Conservation (phyloP, 2,797 vertebrate genomes). For the Cossypha caffra region DNA sequence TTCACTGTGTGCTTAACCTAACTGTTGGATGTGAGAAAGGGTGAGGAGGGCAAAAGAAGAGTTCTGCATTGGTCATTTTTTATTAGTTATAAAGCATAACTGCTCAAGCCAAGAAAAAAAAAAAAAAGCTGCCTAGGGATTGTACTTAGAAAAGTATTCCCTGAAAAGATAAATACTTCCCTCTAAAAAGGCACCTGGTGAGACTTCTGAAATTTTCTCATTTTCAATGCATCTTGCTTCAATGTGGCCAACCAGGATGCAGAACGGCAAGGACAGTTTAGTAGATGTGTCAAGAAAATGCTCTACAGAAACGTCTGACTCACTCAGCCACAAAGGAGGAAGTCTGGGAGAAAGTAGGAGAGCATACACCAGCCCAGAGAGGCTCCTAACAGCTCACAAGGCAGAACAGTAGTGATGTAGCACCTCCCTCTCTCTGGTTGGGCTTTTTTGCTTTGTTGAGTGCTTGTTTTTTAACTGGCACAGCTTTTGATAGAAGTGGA, state of each 20-base stretch:
- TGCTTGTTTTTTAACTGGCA: background rate
- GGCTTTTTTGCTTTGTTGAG: background rate
- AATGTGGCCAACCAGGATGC: background rate
- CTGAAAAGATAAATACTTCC: background rate
- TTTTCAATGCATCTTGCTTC: background rate
- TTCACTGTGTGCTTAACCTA: background rate
- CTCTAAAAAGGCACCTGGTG: background rate
- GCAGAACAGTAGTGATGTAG: background rate
- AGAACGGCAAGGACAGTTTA: background rate
- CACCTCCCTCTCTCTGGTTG: background rate
- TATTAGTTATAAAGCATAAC: background rate
- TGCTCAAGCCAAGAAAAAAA: background rate
- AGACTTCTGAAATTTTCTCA: background rate
- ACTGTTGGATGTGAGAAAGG: rapidly evolving
- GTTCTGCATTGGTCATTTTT: background rate
- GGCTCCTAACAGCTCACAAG: background rate
- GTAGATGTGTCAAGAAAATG: background rate
- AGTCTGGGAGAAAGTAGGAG: background rate
- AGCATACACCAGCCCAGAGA: background rate
- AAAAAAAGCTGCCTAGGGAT: background rate
- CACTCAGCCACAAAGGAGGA: background rate
- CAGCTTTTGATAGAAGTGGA: background rate
- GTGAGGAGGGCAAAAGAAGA: rapidly evolving
- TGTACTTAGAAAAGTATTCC: background rate
- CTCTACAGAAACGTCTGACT: background rate